These are phyloP conservation scores for Eutolmus rufibarbis DNA, from an alignment of 2,888 invertebrate species.

Conservation along the genomic window DNA sequence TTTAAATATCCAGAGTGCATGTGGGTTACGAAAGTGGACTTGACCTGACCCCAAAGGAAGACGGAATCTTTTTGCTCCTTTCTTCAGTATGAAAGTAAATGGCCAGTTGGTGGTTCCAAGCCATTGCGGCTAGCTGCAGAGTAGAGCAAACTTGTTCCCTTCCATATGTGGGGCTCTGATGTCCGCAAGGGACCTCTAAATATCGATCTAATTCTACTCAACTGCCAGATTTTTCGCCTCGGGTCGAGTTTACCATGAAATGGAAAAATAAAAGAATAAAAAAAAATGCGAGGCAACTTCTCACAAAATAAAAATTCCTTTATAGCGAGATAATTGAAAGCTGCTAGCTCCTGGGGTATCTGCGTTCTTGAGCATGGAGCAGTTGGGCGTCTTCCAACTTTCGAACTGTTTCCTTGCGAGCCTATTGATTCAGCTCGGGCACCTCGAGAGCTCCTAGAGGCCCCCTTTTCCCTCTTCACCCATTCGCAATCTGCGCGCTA, in stretches of 20 bases:
- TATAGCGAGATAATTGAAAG: conserved; percentile 21
- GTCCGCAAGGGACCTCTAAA: background rate
- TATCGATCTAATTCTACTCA: conserved; percentile 30
- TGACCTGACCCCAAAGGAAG: background rate
- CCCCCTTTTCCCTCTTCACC: background rate
- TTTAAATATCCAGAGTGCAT: background rate
- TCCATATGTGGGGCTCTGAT: background rate
- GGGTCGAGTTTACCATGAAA: conserved; percentile 2
- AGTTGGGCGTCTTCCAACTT: conserved; percentile 22
- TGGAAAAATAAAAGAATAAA: background rate
- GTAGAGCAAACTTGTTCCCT: background rate
- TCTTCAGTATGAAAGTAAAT: background rate
- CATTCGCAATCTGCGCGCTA: background rate
- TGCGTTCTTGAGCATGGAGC: background rate
- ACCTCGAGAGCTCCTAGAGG: background rate
- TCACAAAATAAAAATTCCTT: conserved; percentile 15
- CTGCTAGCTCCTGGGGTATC: background rate
- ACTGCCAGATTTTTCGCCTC: conserved; percentile 18
- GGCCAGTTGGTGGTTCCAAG: background rate
- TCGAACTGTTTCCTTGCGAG: background rate
- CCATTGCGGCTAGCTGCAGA: background rate
- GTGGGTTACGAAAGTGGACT: background rate
- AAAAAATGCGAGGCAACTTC: background rate
- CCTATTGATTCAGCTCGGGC: conserved; percentile 6
- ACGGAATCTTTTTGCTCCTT: background rate